Conservation (phyloP, 2,888 invertebrate genomes). For the Timandra comae region DNA sequence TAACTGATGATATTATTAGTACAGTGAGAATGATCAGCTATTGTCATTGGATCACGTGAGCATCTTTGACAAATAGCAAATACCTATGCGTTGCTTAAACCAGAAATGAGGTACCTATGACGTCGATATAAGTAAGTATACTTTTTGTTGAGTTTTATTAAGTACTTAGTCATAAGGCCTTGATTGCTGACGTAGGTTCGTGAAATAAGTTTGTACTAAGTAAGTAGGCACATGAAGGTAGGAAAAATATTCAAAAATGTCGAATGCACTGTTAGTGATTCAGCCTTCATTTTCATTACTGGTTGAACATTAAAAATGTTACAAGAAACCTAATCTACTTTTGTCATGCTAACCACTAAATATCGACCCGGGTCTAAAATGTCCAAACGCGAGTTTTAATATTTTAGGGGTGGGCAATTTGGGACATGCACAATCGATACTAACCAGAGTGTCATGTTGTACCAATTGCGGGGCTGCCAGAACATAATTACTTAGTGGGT, state of each 20-base stretch:
- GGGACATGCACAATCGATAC: constrained; percentile 11
- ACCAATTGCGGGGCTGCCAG: constrained; percentile 9
- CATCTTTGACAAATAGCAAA: too few relatives aligned
- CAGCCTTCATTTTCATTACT: background rate
- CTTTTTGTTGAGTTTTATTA: too few relatives aligned
- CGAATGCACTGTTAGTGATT: constrained; percentile 9
- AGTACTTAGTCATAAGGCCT: too few relatives aligned
- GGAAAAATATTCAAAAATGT: constrained; percentile 9
- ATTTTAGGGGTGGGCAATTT: constrained; percentile 31
- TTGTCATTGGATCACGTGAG: too few relatives aligned
- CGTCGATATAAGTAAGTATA: too few relatives aligned
- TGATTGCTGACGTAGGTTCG: too few relatives aligned
- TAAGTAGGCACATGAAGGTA: too few relatives aligned
- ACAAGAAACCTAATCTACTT: constrained; percentile 11
- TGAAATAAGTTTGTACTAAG: too few relatives aligned
- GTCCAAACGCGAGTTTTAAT: constrained; percentile 31
- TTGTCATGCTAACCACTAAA: constrained; percentile 15
- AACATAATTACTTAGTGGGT: constrained; percentile 5
- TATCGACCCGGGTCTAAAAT: constrained; percentile 34
- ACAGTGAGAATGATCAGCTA: too few relatives aligned
- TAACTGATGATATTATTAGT: too few relatives aligned
- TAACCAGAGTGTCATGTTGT: constrained; percentile 6
- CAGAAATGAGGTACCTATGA: too few relatives aligned
- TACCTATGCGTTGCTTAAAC: too few relatives aligned
- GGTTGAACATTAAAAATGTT: constrained; percentile 1